Evolutionary conservation across 2,888 invertebrate species (phyloP).

Genomic region (Heliconius ethilla): DNA sequence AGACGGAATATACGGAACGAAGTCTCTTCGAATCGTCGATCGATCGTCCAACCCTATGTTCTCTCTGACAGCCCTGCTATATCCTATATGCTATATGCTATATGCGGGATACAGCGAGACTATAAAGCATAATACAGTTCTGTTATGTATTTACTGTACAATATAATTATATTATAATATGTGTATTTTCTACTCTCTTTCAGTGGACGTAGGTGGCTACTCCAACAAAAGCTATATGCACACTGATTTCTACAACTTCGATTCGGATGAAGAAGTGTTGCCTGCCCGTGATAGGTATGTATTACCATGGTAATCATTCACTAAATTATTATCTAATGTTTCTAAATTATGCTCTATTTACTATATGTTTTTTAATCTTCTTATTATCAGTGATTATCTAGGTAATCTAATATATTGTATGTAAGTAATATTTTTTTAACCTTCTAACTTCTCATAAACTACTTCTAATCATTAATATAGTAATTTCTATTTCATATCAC

Average conservation of each 20-base stretch:
- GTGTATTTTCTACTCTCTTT: slow-evolving; percentile 43
- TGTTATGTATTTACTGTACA: background rate
- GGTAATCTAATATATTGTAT: background rate
- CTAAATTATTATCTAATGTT: background rate
- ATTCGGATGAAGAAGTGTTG: slow-evolving; percentile 70
- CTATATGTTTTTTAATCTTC: background rate
- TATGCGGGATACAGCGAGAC: too few relatives aligned
- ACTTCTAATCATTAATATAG: background rate
- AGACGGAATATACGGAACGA: too few relatives aligned
- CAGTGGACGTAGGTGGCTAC: slow-evolving; percentile 70
- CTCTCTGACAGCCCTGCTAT: too few relatives aligned
- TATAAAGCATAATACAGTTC: too few relatives aligned
- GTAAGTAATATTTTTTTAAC: background rate
- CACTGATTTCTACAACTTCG: slow-evolving; percentile 65
- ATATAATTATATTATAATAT: background rate
- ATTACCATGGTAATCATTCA: background rate
- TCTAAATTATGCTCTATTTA: background rate
- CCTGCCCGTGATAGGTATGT: slow-evolving; percentile 61
- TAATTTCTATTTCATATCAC: background rate
- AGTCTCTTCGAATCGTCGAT: too few relatives aligned
- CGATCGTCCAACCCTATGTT: too few relatives aligned
- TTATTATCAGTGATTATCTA: background rate
- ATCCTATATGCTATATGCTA: too few relatives aligned
- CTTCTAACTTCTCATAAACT: background rate
- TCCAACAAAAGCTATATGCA: slow-evolving; percentile 65